Percentiles rank a stretch among this genome's conserved stretches.
phyloP scores from a whole-genome alignment of 2,797 vertebrate species.

The Danio kyathit region DNA sequence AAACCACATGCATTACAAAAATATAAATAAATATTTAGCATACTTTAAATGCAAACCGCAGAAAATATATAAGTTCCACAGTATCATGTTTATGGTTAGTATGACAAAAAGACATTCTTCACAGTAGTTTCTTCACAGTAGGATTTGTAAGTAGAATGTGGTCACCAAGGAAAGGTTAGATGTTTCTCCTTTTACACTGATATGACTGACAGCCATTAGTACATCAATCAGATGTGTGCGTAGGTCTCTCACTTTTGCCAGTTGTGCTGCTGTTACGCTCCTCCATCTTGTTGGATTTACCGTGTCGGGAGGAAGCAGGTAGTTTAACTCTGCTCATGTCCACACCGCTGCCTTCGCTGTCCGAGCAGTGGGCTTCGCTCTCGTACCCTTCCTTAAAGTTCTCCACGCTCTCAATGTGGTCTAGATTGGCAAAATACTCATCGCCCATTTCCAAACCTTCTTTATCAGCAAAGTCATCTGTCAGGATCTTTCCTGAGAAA shows the following conservation, averaged over 20 bases:
- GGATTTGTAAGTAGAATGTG: too few relatives aligned
- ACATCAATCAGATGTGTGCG: background rate
- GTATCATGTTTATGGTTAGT: background rate
- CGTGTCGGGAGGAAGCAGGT: constrained; percentile 71
- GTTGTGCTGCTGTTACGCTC: constrained; percentile 54
- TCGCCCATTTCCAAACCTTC: constrained; percentile 98
- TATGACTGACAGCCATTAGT: background rate
- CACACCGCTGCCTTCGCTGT: constrained; percentile 95
- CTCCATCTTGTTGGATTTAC: constrained; percentile 67
- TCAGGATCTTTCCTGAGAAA: constrained; percentile 92
- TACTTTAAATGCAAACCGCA: background rate
- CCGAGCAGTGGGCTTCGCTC: constrained; percentile 92
- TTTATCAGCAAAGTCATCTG: constrained; percentile 96
- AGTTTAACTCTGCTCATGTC: constrained; percentile 84
- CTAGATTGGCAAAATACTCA: constrained; percentile 97
- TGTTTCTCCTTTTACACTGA: background rate
- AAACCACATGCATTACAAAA: too few relatives aligned
- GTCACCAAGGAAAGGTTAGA: background rate
- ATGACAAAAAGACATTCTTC: background rate
- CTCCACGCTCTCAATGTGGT: constrained; percentile 99
- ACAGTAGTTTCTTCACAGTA: too few relatives aligned
- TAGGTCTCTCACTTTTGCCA: constrained; percentile 56
- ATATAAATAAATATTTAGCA: background rate
- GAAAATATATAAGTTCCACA: background rate
- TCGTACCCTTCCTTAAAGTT: constrained; percentile 99